Percentiles rank a stretch among this genome's conserved stretches.
Evolutionary conservation across 2,888 invertebrate genomes (phyloP).

Genomic region (Zaprionus obscuricornis): DNA sequence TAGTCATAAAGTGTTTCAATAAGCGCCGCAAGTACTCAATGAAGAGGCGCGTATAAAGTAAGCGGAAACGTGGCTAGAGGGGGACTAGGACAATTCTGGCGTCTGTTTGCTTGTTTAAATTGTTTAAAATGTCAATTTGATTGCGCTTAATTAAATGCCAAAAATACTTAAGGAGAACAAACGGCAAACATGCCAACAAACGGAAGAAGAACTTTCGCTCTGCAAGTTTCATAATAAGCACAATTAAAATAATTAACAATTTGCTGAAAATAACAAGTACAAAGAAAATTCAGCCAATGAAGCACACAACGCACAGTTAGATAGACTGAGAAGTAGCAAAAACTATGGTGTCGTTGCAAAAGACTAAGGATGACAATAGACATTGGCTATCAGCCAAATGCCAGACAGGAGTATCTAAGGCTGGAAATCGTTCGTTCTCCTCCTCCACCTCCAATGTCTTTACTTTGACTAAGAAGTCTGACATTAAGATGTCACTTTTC

Average conservation of each 20-base stretch:
- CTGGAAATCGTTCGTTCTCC: background rate
- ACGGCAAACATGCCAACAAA: background rate
- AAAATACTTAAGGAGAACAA: constrained; percentile 72
- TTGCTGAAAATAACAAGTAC: constrained; percentile 68
- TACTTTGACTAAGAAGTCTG: constrained; percentile 19
- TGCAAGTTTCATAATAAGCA: constrained; percentile 68
- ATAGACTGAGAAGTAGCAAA: constrained; percentile 3
- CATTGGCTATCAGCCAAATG: constrained; percentile 16
- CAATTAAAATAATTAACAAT: constrained; percentile 78
- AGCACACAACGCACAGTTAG: constrained; percentile 19
- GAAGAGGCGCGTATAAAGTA: constrained; percentile 1
- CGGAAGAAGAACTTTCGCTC: background rate
- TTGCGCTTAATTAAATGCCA: constrained; percentile 79
- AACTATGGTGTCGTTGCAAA: constrained; percentile 38
- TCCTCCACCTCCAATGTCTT: too few relatives aligned
- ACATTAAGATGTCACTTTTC: constrained; percentile 54
- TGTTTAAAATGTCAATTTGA: constrained; percentile 80
- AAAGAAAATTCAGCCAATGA: constrained; percentile 61
- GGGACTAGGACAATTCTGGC: constrained; percentile 26
- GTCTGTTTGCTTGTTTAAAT: constrained; percentile 74
- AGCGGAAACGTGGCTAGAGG: constrained; percentile 7
- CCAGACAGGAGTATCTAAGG: constrained; percentile 3
- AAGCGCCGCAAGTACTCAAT: constrained; percentile 54
- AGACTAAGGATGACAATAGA: constrained; percentile 10
- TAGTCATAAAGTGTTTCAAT: constrained; percentile 74